Evolutionary conservation across 2,113 vertebrate genomes (phyloP).

Genomic region (Odocoileus hemionus): DNA sequence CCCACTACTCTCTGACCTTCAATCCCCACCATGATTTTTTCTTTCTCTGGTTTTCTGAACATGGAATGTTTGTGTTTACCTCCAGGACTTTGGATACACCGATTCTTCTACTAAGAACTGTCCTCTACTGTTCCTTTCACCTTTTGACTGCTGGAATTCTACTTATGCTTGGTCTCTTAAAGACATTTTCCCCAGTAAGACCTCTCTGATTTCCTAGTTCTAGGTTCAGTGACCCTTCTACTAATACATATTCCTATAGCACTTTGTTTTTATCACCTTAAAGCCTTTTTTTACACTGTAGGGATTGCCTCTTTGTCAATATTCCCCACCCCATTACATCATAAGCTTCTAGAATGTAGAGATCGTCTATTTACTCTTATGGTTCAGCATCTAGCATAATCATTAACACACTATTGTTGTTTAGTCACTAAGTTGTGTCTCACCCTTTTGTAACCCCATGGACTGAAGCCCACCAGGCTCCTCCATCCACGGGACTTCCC

Average conservation of each 20-base stretch:
- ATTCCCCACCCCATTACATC: neutral
- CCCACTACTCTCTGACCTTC: accelerated
- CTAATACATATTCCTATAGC: neutral
- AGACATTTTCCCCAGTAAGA: neutral
- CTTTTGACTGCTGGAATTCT: neutral
- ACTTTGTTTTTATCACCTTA: neutral
- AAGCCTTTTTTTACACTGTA: neutral
- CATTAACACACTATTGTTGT: neutral
- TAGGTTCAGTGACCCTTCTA: neutral
- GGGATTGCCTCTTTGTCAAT: neutral
- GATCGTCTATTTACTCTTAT: neutral
- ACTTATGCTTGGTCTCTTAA: neutral
- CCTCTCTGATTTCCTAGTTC: neutral
- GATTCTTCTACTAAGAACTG: neutral
- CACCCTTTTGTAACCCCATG: neutral
- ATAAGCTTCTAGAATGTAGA: neutral
- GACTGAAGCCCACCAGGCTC: neutral
- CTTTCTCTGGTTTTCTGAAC: neutral
- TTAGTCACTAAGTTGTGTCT: neutral
- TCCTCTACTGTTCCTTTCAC: neutral
- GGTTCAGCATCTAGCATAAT: neutral
- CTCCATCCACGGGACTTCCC: neutral
- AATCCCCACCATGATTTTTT: neutral
- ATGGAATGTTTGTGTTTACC: neutral
- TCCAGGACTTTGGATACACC: neutral